A percentile compares a stretch with the other conserved stretches of the same genome.
These are phyloP conservation scores for Drosophila neotestacea DNA, from an alignment of 2,888 invertebrate species.

Conservation along the genomic window DNA sequence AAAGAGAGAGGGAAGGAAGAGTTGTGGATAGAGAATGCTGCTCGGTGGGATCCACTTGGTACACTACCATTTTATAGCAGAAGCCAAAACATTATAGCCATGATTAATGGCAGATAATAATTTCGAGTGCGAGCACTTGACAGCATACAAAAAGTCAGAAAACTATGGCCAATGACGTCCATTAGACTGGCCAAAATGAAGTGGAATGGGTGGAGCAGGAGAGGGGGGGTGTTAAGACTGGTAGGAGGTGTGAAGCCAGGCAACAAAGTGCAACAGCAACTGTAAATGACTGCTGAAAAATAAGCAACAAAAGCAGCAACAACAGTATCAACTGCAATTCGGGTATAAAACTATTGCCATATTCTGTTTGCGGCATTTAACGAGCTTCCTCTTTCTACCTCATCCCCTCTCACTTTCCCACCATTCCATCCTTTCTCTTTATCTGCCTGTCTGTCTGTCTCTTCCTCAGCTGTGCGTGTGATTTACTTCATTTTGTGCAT, in stretches of 20 bases:
- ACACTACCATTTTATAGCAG: constrained; percentile 74
- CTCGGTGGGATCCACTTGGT: constrained; percentile 65
- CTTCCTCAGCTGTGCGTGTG: constrained; percentile 59
- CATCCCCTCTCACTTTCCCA: background rate
- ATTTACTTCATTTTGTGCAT: constrained; percentile 72
- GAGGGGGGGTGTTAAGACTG: background rate
- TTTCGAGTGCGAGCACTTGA: constrained; percentile 80
- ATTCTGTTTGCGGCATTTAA: constrained; percentile 79
- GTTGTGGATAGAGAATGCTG: background rate
- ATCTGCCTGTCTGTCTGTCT: background rate
- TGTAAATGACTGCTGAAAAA: constrained; percentile 64
- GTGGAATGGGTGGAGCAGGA: constrained; percentile 6
- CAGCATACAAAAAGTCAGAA: constrained; percentile 81
- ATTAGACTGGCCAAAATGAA: constrained; percentile 67
- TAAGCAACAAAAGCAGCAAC: constrained; percentile 32
- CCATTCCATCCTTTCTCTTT: background rate
- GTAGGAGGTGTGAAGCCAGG: constrained; percentile 53
- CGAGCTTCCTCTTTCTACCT: constrained; percentile 33
- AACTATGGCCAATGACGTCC: constrained; percentile 81
- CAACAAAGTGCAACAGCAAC: constrained; percentile 73
- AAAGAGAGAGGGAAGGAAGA: background rate
- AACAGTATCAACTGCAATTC: constrained; percentile 24
- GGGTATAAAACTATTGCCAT: constrained; percentile 74
- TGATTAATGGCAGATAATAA: constrained; percentile 84
- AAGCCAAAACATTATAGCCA: constrained; percentile 82